phyloP scores from a whole-genome alignment of 2,797 vertebrate species.

The Numenius phaeopus region DNA sequence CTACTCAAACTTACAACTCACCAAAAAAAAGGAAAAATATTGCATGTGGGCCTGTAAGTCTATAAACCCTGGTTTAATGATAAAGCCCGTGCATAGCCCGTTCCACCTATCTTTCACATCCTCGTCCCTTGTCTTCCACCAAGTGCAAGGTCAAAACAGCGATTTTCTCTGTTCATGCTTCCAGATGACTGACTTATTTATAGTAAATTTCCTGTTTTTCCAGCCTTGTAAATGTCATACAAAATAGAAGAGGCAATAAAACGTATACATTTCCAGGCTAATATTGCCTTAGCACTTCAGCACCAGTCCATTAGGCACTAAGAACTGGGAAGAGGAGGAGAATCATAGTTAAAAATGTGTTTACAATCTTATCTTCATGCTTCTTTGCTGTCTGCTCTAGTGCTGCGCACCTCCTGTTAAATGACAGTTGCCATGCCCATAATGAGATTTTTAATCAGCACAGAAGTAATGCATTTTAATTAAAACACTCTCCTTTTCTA shows the following conservation, averaged over 20 bases:
- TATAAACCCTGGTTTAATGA: neutral
- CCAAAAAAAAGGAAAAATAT: neutral
- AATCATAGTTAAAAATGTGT: neutral
- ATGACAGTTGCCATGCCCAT: neutral
- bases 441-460: conserved; percentile 45
- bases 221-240: conserved; percentile 38
- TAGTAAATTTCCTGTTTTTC: conserved; percentile 38
- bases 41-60: neutral
- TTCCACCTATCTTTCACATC: neutral
- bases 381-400: neutral
- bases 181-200: conserved; percentile 6
- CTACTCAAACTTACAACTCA: neutral
- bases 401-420: neutral
- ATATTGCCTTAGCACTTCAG: neutral
- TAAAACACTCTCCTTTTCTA: conserved; percentile 1
- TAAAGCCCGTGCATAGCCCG: neutral
- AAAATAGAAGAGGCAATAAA: conserved; percentile 28
- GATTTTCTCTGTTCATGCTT: neutral
- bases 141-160: neutral
- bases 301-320: neutral
- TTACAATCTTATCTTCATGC: neutral
- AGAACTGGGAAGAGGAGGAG: neutral
- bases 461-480: conserved; percentile 32
- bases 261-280: neutral
- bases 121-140: neutral